Percentiles rank a stretch among this genome's conserved stretches.
These are phyloP conservation scores for Tyrophagus putrescentiae DNA, from an alignment of 1,140 invertebrate genomes.

Conservation along the genomic window DNA sequence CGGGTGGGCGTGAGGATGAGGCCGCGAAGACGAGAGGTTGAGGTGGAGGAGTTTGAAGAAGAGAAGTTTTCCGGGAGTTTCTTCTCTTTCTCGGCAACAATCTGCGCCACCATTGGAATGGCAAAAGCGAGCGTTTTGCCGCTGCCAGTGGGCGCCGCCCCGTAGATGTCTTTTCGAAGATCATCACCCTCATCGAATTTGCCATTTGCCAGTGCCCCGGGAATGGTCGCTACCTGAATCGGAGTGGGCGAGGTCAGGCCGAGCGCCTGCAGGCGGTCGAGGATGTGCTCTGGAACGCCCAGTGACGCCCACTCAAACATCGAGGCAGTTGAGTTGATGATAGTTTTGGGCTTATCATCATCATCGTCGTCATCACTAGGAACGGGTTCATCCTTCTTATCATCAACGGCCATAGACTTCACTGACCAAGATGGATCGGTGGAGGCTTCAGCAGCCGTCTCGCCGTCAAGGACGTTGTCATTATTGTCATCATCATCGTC, in stretches of 20 bases:
- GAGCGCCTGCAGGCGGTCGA: slow-evolving; percentile 55
- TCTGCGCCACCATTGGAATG: slow-evolving; percentile 71
- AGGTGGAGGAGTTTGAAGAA: slow-evolving; percentile 20
- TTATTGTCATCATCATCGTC: background rate
- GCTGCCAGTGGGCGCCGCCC: slow-evolving; percentile 92
- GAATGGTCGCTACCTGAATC: slow-evolving; percentile 59
- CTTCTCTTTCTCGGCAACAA: slow-evolving; percentile 48
- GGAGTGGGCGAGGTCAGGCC: slow-evolving; percentile 64
- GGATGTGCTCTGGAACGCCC: slow-evolving; percentile 35
- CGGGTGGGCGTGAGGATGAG: slow-evolving; percentile 83
- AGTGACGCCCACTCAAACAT: slow-evolving; percentile 6
- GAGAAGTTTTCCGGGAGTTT: slow-evolving; percentile 32
- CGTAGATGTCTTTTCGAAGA: slow-evolving; percentile 61
- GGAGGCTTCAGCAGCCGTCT: background rate
- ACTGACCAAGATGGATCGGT: background rate
- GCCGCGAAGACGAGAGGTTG: slow-evolving; percentile 34
- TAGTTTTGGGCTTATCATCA: background rate
- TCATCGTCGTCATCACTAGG: background rate
- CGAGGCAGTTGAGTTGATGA: background rate
- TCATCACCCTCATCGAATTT: no score
- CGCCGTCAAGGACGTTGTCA: slow-evolving; percentile 16
- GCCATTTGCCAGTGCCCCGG: slow-evolving; percentile 70
- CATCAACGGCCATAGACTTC: background rate
- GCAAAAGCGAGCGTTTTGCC: slow-evolving; percentile 95
- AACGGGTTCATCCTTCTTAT: background rate